A percentile compares a stretch with the other conserved stretches of the same genome.
phyloP scores from a whole-genome alignment of 2,888 invertebrate species.

The Urechis unicinctus region DNA sequence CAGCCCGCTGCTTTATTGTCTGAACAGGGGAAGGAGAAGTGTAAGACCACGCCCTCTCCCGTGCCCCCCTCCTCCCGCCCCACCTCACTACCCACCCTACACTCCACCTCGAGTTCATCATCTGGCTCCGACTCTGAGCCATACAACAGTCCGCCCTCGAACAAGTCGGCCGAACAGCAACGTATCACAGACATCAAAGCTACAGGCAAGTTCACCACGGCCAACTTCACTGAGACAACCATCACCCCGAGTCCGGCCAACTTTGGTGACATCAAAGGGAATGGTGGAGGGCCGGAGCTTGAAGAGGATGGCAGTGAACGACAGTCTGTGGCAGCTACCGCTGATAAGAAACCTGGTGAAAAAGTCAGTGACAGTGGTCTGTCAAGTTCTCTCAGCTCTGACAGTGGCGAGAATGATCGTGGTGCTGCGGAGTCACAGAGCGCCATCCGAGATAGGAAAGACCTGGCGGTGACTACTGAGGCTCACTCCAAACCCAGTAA shows the following conservation, averaged over 20 bases:
- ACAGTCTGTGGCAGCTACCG: background rate
- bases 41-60: too few relatives aligned
- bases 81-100: background rate
- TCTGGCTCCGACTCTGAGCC: background rate
- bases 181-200: background rate
- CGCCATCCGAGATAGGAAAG: too few relatives aligned
- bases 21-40: background rate
- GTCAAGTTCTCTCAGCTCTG: slow-evolving; percentile 1
- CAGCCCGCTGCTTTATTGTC: too few relatives aligned
- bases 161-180: background rate
- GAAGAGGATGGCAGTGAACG: background rate
- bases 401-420: background rate
- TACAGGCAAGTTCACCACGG: slow-evolving; percentile 54
- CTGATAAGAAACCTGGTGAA: background rate
- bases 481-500: too few relatives aligned
- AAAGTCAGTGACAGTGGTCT: slow-evolving; percentile 7
- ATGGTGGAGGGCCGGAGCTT: background rate
- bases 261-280: slow-evolving; percentile 8
- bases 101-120: background rate
- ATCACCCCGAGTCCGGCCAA: slow-evolving; percentile 19
- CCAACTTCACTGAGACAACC: slow-evolving; percentile 22
- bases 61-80: background rate
- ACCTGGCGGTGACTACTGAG: too few relatives aligned
- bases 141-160: background rate
- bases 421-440: too few relatives aligned